Base-by-base conservation (phyloP, 2,797 vertebrate species). In the Choloepus didactylus region DNA sequence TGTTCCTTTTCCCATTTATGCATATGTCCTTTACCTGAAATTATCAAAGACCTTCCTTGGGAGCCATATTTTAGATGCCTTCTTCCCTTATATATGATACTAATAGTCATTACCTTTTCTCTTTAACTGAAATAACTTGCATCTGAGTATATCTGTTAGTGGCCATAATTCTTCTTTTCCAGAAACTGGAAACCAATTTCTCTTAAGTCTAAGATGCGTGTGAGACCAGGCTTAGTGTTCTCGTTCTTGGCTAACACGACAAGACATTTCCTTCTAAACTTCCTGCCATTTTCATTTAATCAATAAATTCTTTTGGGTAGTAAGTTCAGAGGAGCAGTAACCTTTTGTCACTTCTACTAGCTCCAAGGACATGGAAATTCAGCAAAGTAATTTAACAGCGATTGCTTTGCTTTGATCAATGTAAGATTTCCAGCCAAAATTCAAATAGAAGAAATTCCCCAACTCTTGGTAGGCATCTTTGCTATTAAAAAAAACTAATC, bases 51-150 rank as follows among this genome's bases (percentile, higher is more conserved):
- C 12, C 29, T 87, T 12, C 25, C 15, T 38, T 23, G 27, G 8
- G 25, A 80, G 6, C 41, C 1, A 12, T n/a, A 51, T 59, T 85
- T 82, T 77, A 70, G 62, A 59, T 60, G 12, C 1, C 14, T 12
- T 89, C 19, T 51, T 69, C 25, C 25, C 9, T 4, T 87, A 29
- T 62, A 44, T 15, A 60, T 86, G n/a, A 31, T 62, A 44, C 2
- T 38, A 35, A 35, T n/a, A 46, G 3, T 5, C 7, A 59, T 70
- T 75, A 62, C 5, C 51, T 89, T 87, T 69, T 67, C 59, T 89
- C 60, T 85, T 82, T 73, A 82, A 85, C 19, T 92, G 46, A 88
- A 87, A 44, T 95, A 87, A 59, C 15, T 76, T 85, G 3, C 8
- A 44, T 51, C 8, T 72, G n/a, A 76, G 12, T 46, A 77, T 66